Conservation (phyloP, 2,888 invertebrate genomes). For the Eucera pruinosa region DNA sequence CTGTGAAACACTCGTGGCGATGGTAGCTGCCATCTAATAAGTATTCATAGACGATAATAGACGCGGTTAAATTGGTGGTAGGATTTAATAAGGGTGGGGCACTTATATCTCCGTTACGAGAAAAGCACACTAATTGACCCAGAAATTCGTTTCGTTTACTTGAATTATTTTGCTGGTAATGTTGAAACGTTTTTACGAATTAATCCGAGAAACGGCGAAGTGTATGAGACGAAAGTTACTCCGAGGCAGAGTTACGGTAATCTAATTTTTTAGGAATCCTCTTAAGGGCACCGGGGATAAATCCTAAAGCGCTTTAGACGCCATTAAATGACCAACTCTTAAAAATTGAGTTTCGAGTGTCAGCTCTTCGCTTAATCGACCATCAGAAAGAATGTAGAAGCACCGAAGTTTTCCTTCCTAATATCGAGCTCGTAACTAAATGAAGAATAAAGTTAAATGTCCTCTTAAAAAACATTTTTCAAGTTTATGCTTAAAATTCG, state of each 20-base stretch:
- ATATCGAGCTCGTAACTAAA: not conserved
- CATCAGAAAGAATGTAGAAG: not conserved
- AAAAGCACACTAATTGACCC: too few relatives aligned
- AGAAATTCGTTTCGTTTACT: too few relatives aligned
- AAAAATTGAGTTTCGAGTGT: conserved; percentile 48
- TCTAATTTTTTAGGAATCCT: conserved; percentile 36
- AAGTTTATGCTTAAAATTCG: too few relatives aligned
- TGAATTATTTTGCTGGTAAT: too few relatives aligned
- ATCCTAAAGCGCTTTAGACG: conserved; percentile 11
- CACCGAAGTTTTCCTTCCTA: not conserved
- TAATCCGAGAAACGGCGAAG: not conserved
- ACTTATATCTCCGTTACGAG: too few relatives aligned
- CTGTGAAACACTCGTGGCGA: not conserved
- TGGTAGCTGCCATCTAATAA: not conserved
- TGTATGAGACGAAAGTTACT: conserved; percentile 8
- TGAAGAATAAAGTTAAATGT: not conserved
- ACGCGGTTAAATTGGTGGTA: not conserved
- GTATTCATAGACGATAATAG: not conserved
- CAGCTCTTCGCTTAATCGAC: conserved; percentile 34
- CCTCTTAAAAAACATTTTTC: not conserved
- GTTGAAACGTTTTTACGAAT: not conserved
- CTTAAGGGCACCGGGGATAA: conserved; percentile 6
- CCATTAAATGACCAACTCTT: conserved; percentile 43
- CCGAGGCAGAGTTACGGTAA: conserved; percentile 4
- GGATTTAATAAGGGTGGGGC: not conserved